Evolutionary conservation across 2,888 invertebrate genomes (phyloP).

Genomic region (Apotomis turbidana): DNA sequence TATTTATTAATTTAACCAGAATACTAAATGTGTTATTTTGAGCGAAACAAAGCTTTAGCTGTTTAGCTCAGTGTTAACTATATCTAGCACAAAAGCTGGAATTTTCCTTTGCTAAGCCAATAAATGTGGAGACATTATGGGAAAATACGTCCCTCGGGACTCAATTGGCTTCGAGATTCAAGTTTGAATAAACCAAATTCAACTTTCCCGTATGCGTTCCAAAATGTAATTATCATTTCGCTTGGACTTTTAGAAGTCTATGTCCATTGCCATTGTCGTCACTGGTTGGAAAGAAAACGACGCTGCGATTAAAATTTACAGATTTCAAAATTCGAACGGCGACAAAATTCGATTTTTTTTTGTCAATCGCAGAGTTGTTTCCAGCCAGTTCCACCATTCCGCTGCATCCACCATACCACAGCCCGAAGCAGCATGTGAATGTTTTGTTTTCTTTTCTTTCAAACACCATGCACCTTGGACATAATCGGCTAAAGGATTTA

Average conservation of each 20-base stretch:
- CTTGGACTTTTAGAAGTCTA: conserved; percentile 75
- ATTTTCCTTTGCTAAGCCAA: conserved; percentile 65
- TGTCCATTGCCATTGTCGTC: conserved; percentile 69
- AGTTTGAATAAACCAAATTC: conserved; percentile 48
- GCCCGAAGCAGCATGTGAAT: conserved; percentile 83
- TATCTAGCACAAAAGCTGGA: conserved; percentile 53
- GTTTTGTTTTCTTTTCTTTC: conserved; percentile 84
- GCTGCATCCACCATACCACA: conserved; percentile 79
- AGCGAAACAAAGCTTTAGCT: conserved; percentile 56
- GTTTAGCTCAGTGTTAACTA: conserved; percentile 52
- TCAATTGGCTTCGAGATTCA: conserved; percentile 51
- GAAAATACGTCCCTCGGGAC: conserved; percentile 58
- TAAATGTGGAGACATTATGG: conserved; percentile 65
- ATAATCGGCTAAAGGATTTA: conserved; percentile 81
- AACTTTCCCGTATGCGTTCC: conserved; percentile 70
- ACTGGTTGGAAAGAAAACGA: conserved; percentile 56
- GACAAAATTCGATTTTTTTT: conserved; percentile 18
- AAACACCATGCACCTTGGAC: conserved; percentile 83
- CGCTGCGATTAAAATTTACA: conserved; percentile 51
- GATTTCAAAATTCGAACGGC: conserved; percentile 42
- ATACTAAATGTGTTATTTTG: conserved; percentile 48
- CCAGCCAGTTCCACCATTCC: conserved; percentile 62
- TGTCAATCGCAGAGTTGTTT: conserved; percentile 68
- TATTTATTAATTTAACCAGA: conserved; percentile 44
- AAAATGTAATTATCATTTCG: conserved; percentile 58